Evolutionary conservation across 2,888 invertebrate genomes (phyloP), one percentile per base, ranked within the genome.

Genomic region (Scrobipalpa costella): DNA sequence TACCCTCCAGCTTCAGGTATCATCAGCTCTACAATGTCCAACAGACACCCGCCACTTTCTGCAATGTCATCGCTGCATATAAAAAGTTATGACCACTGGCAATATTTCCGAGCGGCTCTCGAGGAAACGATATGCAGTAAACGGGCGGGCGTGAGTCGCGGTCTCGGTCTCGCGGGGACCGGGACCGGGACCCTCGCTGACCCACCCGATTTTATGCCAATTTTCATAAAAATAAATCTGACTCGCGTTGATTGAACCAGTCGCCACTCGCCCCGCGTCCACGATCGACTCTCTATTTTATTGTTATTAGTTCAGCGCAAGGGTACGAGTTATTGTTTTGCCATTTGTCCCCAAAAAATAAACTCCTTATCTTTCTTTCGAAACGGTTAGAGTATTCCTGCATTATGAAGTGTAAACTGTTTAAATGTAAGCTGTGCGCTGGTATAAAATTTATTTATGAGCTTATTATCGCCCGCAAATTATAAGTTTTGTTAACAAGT

Each of bases 191-290:
- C 79, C 79, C 80, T 80, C 78, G 81, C 85, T 89, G 90, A 90
- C 90, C 91, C 91, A 83, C 80, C 81, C 85, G 86, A 85, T 86
- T 91, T 90, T 90, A 91, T 91, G 90, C 91, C 90, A 91, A 91
- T 91, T 90, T 91, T 91, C 91, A 91, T 91, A 91, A 91, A 91
- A 91, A 91, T 91, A 91, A 91, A 91, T 91, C 91, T 86, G 90
- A 84, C 81, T 84, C 81, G 80, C 85, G 87, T 86, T 91, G 91
- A 91, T 91, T 91, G 91, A 91, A 91, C 90, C 90, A 88, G 89
- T 90, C 90, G 80, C 85, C 89, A 77, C 76, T 82, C 84, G 77
- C 76, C 83, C 84, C 79, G 80, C 76, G 80, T 77, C 81, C 82
- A 84, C 83, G 86, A 86, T 86, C 86, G 89, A 85, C 86, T 86